Evolutionary conservation across 1,140 invertebrate genomes (phyloP), one percentile per base, ranked within the genome.

Genomic region (Vanessa tameamea): DNA sequence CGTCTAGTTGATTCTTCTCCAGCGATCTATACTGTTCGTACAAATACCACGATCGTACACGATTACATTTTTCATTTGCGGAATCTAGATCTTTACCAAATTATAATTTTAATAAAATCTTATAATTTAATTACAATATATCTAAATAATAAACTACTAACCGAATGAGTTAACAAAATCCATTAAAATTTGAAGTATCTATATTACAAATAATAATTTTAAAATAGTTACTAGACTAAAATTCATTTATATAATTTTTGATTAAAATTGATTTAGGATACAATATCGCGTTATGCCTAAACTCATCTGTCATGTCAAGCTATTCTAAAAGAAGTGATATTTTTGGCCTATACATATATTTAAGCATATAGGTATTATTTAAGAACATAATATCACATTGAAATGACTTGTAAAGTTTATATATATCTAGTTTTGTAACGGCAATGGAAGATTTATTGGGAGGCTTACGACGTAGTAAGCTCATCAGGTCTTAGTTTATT

Each of bases 21-120:
- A 92, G 74, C 0, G 88, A 85, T 72, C 89, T 92, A 69, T 83
- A 91, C 68, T 92, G 91, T 73, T 92, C 91, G 67, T 90, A 91
- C 47, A 90, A 59, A 66, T 92, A 92, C 91, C 91, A 92, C 7
- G 89, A 92, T 16, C 84, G 81, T 16, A 92, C 85, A 50, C 88
- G 81, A 47, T 86, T 77, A 15, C 87, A 84, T 72, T 87, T 90
- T 77, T 78, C 86, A 64, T 82, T 61, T 71, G 77, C 72, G 37
- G 77, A 80, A 51, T 89, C 79, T 72, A 85, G 75, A 85, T 89
- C 85, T 88, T 73, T 65, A 86, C 68, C 23, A 59, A 12, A 15
- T 37, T n/a, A 61, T 12, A 43, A 43, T 43, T 26, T 23, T 13
- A 12, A 3, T 57, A 57, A 13, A 11, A 23, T 57, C 3, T 9